phyloP scores from a whole-genome alignment of 2,113 vertebrate genomes.

The Myotis davidii region DNA sequence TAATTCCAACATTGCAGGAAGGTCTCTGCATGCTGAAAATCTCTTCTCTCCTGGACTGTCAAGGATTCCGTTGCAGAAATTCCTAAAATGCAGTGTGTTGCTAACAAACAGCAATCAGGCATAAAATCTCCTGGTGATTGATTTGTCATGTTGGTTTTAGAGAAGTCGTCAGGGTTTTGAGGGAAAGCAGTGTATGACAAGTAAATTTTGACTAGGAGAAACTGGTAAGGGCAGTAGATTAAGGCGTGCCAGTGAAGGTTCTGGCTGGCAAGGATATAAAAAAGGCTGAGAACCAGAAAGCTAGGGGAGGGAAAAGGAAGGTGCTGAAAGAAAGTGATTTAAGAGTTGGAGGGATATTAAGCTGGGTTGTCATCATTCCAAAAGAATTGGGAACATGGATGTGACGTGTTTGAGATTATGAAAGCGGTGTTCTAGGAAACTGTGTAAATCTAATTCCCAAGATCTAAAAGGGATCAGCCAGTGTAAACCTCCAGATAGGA shows the following conservation, averaged over 20 bases:
- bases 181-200: not conserved
- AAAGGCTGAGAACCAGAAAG: not conserved
- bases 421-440: constrained; percentile 22
- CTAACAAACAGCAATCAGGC: not conserved
- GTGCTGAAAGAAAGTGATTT: constrained; percentile 22
- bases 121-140: not conserved
- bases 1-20: not conserved
- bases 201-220: not conserved
- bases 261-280: not conserved
- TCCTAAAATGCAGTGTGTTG: not conserved
- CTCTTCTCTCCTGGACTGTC: not conserved
- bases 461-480: not conserved
- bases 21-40: not conserved
- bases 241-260: not conserved
- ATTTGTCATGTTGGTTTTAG: not conserved
- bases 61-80: not conserved
- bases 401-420: not conserved
- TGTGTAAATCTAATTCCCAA: not conserved
- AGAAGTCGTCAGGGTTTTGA: not conserved
- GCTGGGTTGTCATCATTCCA: not conserved
- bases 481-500: not conserved
- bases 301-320: not conserved
- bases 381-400: not conserved
- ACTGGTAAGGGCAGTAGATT: not conserved
- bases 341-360: not conserved